Percentiles rank a stretch among this genome's conserved stretches.
phyloP scores from a whole-genome alignment of 2,888 invertebrate species.

The Cantharis lateralis region DNA sequence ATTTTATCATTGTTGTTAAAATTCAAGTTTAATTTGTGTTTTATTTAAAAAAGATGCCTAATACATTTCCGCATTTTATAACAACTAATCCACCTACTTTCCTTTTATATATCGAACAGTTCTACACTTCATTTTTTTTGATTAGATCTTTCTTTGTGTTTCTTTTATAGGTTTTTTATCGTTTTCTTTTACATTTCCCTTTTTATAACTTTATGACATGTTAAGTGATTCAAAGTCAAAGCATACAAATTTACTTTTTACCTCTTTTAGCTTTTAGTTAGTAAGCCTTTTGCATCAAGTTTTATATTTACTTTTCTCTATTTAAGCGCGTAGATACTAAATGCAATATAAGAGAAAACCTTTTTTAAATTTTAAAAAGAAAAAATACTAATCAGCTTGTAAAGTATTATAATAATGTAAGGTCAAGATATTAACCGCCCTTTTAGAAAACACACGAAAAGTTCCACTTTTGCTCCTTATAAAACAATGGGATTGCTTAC shows the following conservation, averaged over 20 bases:
- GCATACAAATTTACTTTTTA: not conserved
- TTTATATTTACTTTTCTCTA: not conserved
- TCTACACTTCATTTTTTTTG: not conserved
- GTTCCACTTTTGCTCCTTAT: no score
- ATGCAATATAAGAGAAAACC: no score
- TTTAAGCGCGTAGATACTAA: no score
- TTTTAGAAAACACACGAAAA: no score
- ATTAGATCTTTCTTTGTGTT: not conserved
- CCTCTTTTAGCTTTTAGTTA: not conserved
- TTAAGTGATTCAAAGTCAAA: not conserved
- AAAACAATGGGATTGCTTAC: no score
- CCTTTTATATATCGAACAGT: not conserved
- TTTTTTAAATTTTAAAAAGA: no score
- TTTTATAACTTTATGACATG: not conserved
- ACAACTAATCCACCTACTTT: not conserved
- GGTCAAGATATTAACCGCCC: no score
- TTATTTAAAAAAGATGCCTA: not conserved
- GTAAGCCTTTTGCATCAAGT: not conserved
- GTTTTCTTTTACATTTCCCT: not conserved
- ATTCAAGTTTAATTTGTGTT: not conserved
- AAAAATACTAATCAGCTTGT: no score
- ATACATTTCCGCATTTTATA: not conserved
- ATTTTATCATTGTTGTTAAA: not conserved
- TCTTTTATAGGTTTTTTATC: not conserved
- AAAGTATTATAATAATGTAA: no score